phyloP scores from a whole-genome alignment of 2,113 vertebrate genomes.

The Anoplopoma fimbria region DNA sequence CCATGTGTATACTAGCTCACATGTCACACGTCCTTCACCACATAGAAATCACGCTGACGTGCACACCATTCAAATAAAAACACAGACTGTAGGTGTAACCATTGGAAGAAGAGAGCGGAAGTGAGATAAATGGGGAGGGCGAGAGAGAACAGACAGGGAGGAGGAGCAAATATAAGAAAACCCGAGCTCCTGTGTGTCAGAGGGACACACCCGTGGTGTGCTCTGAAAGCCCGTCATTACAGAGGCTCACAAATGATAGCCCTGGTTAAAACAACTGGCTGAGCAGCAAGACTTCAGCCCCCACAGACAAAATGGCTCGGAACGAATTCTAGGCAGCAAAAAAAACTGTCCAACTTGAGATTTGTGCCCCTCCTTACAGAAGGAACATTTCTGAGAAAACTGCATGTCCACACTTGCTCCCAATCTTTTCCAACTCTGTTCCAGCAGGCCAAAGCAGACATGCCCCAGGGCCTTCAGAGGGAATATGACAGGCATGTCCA shows the following conservation, averaged over 20 bases:
- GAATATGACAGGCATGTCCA: constrained; percentile 63
- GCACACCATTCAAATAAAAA: constrained; percentile 63
- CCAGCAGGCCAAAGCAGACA: constrained; percentile 66
- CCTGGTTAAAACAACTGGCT: constrained; percentile 74
- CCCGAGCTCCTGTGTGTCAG: constrained; percentile 73
- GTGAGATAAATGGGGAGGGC: neutral
- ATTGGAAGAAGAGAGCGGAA: constrained; percentile 15
- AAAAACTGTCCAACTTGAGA: constrained; percentile 23
- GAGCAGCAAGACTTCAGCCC: constrained; percentile 52
- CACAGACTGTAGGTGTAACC: constrained; percentile 60
- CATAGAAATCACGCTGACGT: neutral
- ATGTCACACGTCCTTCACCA: neutral
- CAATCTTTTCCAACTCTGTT: constrained; percentile 55
- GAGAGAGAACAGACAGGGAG: constrained; percentile 27
- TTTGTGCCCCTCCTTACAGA: neutral
- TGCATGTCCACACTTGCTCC: constrained; percentile 62
- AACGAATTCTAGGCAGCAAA: constrained; percentile 41
- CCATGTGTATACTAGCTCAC: neutral
- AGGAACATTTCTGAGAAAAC: constrained; percentile 20
- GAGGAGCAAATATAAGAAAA: constrained; percentile 67
- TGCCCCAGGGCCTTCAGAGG: constrained; percentile 36
- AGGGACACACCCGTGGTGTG: constrained; percentile 82
- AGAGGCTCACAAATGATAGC: constrained; percentile 79
- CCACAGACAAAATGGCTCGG: constrained; percentile 37
- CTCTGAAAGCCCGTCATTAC: constrained; percentile 82